Percentiles rank a stretch among this genome's conserved stretches.
These are phyloP conservation scores for Schmidtea mediterranea DNA, from an alignment of 1,140 invertebrate species.

Conservation along the genomic window DNA sequence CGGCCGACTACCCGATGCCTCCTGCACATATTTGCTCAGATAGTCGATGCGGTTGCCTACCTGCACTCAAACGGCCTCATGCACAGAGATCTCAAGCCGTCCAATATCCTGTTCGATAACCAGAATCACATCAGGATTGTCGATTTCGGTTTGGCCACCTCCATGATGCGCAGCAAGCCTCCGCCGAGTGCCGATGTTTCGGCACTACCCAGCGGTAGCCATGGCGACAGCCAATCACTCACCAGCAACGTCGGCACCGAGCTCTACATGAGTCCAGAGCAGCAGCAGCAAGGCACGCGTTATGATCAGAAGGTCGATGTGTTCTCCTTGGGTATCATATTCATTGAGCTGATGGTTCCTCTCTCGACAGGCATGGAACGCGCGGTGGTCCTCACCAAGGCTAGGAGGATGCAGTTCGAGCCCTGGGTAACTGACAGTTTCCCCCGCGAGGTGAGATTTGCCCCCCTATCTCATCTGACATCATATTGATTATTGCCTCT, in stretches of 20 bases:
- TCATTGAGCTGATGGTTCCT: slow-evolving; percentile 62
- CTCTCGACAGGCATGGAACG: slow-evolving; percentile 71
- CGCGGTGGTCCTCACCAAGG: slow-evolving; percentile 28
- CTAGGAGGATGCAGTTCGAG: slow-evolving; percentile 24
- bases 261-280: slow-evolving; percentile 89
- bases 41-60: slow-evolving; percentile 71
- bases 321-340: slow-evolving; percentile 68
- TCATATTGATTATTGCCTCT: too few species aligned
- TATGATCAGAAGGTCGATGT: slow-evolving; percentile 89
- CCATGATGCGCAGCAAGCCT: background rate
- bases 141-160: slow-evolving; percentile 51
- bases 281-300: slow-evolving; percentile 20
- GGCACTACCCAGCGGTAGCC: background rate
- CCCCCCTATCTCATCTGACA: too few species aligned
- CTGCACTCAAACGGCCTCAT: slow-evolving; percentile 66
- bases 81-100: slow-evolving; percentile 78
- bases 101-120: slow-evolving; percentile 73
- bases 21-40: slow-evolving; percentile 59
- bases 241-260: slow-evolving; percentile 54
- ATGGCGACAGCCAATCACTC: slow-evolving; percentile 19
- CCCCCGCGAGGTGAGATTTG: too few species aligned
- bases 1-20: slow-evolving; percentile 26
- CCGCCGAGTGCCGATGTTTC: background rate
- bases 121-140: slow-evolving; percentile 66
- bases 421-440: too few species aligned